Evolutionary conservation across 2,797 vertebrate species (phyloP), one percentile per base, ranked within the genome.

Genomic region (Ctenopoma kingsleyae): DNA sequence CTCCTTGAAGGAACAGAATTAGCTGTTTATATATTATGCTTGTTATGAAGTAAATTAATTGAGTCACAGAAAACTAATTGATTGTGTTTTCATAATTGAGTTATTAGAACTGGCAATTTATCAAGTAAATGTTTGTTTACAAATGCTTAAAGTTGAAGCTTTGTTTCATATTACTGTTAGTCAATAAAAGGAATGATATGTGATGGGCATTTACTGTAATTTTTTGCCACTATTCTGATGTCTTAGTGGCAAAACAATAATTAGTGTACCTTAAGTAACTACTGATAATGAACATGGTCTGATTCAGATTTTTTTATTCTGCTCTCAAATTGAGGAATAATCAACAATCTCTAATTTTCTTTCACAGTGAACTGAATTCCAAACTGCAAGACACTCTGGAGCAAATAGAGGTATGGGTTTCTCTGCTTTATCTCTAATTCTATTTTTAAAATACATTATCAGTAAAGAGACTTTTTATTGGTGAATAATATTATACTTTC

Each of bases 371-470:
- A 84, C 87, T 99, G 86, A 97, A 99, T 93, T 99, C 98, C 73
- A 99, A 99, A 90, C 94, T 99, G 36, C 98, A 99, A 84, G 98
- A 99, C 85, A 99, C 98, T 55, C 93, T 99, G 88, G 98, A 99
- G 88, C 98, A 99, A 93, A 99, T 99, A 54, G 98, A 99, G 97
- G 98, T 99, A 94, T 89, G 93, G 82, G 51, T 11, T 16, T 62
- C 22, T 5, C 8, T 44, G 11, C 23, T 66, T 79, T 53, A 54
- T 74, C 57, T 63, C 51, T 66, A 35, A 64, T 76, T 77, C 25
- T 9, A 20, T 78, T 74, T 74, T 79, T 71, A 47, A 35, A 52
- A 25, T 67, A 38, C 5, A 2, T 48, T 57, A 77, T 64, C 35
- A 47, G 8, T 62, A 19, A 76, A 70, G 16, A 44, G 32, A 52